Evolutionary conservation across 1,140 invertebrate species (phyloP).

Genomic region (Pinna nobilis): DNA sequence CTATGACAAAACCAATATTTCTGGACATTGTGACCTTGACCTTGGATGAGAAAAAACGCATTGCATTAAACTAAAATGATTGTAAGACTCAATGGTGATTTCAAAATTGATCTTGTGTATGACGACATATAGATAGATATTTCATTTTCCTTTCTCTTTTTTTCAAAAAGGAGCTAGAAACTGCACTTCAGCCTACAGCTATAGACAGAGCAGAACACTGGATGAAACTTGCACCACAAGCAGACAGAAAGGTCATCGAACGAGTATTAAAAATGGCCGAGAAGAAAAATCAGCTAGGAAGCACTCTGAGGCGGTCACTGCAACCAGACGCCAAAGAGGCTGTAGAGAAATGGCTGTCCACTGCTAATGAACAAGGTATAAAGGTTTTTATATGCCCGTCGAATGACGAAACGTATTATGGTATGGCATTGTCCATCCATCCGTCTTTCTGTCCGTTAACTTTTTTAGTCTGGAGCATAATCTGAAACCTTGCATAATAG

Average conservation of each 20-base stretch:
- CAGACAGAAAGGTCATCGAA: slow-evolving; percentile 54
- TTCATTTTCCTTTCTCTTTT: too few species aligned
- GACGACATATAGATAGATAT: too few species aligned
- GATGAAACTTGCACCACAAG: slow-evolving; percentile 41
- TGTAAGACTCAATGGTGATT: too few species aligned
- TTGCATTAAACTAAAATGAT: neutral
- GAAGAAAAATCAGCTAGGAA: slow-evolving; percentile 40
- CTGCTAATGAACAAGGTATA: slow-evolving; percentile 53
- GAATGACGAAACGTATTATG: too few species aligned
- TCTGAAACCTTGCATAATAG: too few species aligned
- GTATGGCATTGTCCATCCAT: too few species aligned
- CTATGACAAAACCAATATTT: too few species aligned
- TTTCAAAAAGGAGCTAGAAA: slow-evolving; percentile 35
- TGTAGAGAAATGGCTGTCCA: slow-evolving; percentile 56
- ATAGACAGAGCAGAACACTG: slow-evolving; percentile 40
- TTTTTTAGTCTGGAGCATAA: too few species aligned
- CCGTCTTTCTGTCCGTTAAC: too few species aligned
- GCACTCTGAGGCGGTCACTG: slow-evolving; percentile 37
- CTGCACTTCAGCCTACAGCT: slow-evolving; percentile 32
- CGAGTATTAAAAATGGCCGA: slow-evolving; percentile 48
- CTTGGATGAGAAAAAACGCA: neutral
- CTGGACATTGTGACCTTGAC: too few species aligned
- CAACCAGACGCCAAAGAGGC: slow-evolving; percentile 51
- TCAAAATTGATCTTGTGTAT: too few species aligned
- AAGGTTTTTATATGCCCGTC: too few species aligned